Conservation (phyloP, 1,140 invertebrate genomes). For the roundworm (Caenorhabditis elegans) region DNA sequence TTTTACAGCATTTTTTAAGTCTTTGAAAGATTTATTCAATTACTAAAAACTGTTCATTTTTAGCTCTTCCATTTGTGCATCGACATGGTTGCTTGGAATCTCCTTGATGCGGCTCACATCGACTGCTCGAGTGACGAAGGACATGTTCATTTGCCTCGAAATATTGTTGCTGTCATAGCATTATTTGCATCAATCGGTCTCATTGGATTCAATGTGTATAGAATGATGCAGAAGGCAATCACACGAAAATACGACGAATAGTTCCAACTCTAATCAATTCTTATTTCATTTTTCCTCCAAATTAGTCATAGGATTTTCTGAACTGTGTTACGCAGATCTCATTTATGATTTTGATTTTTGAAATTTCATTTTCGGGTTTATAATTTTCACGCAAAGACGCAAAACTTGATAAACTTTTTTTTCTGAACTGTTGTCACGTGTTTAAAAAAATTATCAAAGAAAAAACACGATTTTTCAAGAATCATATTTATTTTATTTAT, state of each 20-base stretch:
- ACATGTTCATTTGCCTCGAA: background rate
- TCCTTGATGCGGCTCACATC: slow-evolving; percentile 49
- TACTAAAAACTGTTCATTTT: background rate
- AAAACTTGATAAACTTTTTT: too few relatives aligned
- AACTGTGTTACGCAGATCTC: slow-evolving; percentile 22
- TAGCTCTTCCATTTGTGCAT: slow-evolving; percentile 58
- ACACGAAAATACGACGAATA: slow-evolving; percentile 5
- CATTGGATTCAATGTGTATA: background rate
- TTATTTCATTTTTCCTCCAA: background rate
- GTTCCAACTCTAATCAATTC: background rate
- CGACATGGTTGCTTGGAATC: slow-evolving; percentile 55
- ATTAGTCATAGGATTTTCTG: background rate
- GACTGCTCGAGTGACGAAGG: slow-evolving; percentile 43
- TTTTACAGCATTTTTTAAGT: too few relatives aligned
- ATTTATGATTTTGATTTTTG: background rate
- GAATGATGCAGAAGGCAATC: slow-evolving; percentile 8
- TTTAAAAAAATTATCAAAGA: too few relatives aligned
- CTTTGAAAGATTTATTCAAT: too few relatives aligned
- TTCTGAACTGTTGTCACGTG: too few relatives aligned
- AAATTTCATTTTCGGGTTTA: background rate
- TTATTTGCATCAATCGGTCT: background rate
- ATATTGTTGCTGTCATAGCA: background rate
- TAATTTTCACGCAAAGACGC: too few relatives aligned
- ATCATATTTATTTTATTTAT: background rate
- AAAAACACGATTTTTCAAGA: background rate